Evolutionary conservation across 2,888 invertebrate genomes (phyloP).

Genomic region (Stenurella melanura): DNA sequence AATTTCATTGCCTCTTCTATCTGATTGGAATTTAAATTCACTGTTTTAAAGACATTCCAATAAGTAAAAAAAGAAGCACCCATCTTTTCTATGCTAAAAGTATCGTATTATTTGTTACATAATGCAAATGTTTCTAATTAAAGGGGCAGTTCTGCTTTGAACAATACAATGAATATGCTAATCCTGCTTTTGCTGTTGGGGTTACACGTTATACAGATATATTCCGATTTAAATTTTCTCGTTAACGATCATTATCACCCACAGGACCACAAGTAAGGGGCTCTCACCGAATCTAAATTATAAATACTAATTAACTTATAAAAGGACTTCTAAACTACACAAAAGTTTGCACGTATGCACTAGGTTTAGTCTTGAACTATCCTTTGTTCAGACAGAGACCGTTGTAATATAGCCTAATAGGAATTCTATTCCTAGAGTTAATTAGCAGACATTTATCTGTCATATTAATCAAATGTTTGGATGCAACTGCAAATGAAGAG

Average conservation of each 20-base stretch:
- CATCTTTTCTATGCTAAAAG: not conserved
- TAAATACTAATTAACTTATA: conserved; percentile 7
- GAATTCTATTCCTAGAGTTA: conserved; percentile 1
- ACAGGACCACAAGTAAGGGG: not conserved
- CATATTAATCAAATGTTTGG: not conserved
- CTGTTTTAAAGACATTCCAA: not conserved
- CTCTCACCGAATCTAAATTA: not conserved
- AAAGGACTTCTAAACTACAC: not conserved
- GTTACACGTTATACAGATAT: not conserved
- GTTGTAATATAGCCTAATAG: not conserved
- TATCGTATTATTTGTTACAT: not conserved
- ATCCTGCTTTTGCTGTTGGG: not conserved
- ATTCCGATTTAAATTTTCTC: not conserved
- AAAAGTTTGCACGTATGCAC: not conserved
- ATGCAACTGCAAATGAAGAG: not conserved
- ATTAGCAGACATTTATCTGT: not conserved
- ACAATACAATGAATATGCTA: not conserved
- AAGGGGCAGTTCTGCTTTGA: not conserved
- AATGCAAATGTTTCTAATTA: not conserved
- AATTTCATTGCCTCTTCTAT: too few species aligned
- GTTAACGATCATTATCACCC: not conserved
- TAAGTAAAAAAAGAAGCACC: not conserved
- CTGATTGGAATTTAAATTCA: not conserved
- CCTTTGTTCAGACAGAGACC: not conserved
- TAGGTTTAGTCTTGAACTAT: not conserved